Percentiles rank a stretch among this genome's conserved stretches.
Evolutionary conservation across 2,888 invertebrate species (phyloP).

Genomic region (Pemphredon lugubris): DNA sequence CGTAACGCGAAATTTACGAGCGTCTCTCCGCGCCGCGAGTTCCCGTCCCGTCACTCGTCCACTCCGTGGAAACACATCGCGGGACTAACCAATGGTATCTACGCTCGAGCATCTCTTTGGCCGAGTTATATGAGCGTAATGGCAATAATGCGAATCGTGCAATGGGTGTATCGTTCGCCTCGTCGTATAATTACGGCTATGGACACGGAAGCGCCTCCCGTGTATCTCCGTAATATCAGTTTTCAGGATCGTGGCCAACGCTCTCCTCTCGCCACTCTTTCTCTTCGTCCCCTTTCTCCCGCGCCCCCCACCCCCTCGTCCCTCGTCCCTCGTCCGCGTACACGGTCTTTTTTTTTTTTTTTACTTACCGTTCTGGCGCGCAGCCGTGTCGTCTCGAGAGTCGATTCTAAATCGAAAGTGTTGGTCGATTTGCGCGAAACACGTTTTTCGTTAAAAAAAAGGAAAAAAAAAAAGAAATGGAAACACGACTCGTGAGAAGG

Average conservation of each 20-base stretch:
- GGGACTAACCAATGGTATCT: slow-evolving; percentile 25
- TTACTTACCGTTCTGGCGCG: too few species aligned
- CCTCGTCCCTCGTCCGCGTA: background rate
- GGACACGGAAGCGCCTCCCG: slow-evolving; percentile 63
- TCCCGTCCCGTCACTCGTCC: background rate
- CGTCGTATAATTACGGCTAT: slow-evolving; percentile 61
- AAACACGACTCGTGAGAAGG: too few species aligned
- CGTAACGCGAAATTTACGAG: slow-evolving; percentile 36
- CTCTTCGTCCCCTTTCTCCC: background rate
- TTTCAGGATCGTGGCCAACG: slow-evolving; percentile 61
- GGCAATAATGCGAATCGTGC: slow-evolving; percentile 59
- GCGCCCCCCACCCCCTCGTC: background rate
- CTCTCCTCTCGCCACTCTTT: slow-evolving; percentile 13
- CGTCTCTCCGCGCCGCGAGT: background rate
- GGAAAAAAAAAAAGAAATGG: too few species aligned
- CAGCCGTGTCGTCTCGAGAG: slow-evolving; percentile 7
- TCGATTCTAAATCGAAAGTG: too few species aligned
- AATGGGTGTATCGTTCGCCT: slow-evolving; percentile 46
- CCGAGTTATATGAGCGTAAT: slow-evolving; percentile 42
- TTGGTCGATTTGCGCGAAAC: too few species aligned
- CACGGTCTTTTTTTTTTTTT: background rate
- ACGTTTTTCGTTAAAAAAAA: too few species aligned
- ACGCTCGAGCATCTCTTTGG: slow-evolving; percentile 44
- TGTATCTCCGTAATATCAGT: slow-evolving; percentile 62
- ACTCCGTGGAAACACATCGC: background rate